Evolutionary conservation across 2,113 vertebrate species (phyloP), one percentile per base, ranked within the genome.

Genomic region (Ictalurus punctatus): DNA sequence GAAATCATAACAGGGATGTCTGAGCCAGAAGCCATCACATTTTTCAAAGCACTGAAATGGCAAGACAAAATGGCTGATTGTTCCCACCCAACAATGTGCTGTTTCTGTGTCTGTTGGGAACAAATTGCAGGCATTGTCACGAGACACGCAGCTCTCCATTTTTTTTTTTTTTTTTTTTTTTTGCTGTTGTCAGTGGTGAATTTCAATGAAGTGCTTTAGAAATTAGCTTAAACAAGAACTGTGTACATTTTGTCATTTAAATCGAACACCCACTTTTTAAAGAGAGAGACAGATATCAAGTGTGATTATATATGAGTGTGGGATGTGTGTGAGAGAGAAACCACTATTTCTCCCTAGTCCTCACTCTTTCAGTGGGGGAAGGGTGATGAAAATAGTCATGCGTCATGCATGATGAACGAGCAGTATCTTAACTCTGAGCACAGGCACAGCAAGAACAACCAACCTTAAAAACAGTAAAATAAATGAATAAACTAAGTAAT

Each of bases 41-140:
- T 78, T 78, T 61, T 52, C 48, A 80, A 37, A 80, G 59, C 16
- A 3, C 44, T 65, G 71, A 79, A 61, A 69, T 30, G 3, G 63
- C 58, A 52, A 79, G 58, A 86, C 58, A 89, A 89, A 85, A 89
- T 81, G 83, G 84, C 88, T 86, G 48, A 86, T 89, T 89, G 89
- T 89, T 86, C 14, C 54, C 79, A 86, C 44, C 37, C 59, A 86
- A 89, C 89, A 89, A 86, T 89, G 89, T 74, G 79, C 44, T 86
- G 84, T 61, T 82, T 89, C 79, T 85, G 27, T 67, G 82, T 40
- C 23, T 71, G 44, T 79, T 30, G 30, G 56, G 83, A 74, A 85
- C 74, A 80, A 80, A 81, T 44, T 81, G 59, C 63, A 56, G 81
- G 61, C 83, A 44, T 48, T 78, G 74, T 89, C 83, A 85, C 83